These are phyloP conservation scores for Embidobia sp. DNA, from an alignment of 2,888 invertebrate genomes.

Conservation along the genomic window DNA sequence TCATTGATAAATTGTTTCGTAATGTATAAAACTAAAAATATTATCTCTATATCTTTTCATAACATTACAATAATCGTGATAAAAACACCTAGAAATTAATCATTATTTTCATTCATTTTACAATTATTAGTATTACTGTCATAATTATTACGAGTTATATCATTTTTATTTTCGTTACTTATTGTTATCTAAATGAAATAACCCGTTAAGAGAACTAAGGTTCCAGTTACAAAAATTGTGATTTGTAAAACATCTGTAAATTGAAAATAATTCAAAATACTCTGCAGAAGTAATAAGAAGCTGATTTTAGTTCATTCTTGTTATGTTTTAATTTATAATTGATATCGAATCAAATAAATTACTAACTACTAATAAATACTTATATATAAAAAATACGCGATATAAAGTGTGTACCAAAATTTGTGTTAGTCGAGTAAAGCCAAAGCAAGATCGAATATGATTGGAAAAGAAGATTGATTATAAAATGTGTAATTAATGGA, in stretches of 20 bases:
- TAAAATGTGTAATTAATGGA: conserved; percentile 64
- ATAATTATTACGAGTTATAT: conserved; percentile 28
- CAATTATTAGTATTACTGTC: conserved; percentile 6
- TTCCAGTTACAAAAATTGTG: conserved; percentile 23
- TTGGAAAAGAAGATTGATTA: conserved; percentile 65
- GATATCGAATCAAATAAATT: background rate
- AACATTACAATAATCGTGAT: too few relatives aligned
- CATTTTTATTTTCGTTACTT: conserved; percentile 18
- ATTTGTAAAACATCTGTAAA: background rate
- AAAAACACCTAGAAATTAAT: too few relatives aligned
- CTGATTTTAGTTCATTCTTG: too few relatives aligned
- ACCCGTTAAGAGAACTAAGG: background rate
- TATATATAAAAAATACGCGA: conserved; percentile 1
- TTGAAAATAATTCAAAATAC: too few relatives aligned
- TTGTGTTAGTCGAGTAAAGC: conserved; percentile 70
- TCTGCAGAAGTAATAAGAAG: too few relatives aligned
- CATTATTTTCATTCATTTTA: background rate
- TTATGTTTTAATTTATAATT: too few relatives aligned
- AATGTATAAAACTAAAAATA: too few relatives aligned
- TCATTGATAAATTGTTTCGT: too few relatives aligned
- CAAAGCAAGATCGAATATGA: conserved; percentile 64
- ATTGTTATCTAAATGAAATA: conserved; percentile 22
- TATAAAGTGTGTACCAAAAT: conserved; percentile 62
- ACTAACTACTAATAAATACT: conserved; percentile 3
- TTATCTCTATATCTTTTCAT: too few relatives aligned